Conservation (phyloP, 2,797 vertebrate genomes). For the Vipera latastei region DNA sequence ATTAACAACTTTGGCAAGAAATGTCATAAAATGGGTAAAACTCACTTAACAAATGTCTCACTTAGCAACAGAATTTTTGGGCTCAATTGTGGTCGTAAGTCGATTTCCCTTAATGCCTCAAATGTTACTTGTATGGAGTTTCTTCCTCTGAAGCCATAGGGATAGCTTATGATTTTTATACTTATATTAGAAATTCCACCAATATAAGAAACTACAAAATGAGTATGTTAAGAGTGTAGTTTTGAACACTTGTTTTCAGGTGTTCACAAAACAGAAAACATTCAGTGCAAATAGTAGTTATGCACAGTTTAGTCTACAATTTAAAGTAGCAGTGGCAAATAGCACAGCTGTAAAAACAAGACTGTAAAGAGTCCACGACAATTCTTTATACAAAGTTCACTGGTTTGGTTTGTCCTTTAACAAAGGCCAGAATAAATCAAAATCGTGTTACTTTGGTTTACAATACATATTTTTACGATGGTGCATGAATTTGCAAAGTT, state of each 20-base stretch:
- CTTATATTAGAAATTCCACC: background rate
- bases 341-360: constrained; percentile 36
- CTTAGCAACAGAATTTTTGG: background rate
- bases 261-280: constrained; percentile 6
- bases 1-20: background rate
- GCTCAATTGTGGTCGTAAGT: background rate
- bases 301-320: background rate
- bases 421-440: constrained; percentile 38
- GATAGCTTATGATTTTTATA: background rate
- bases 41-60: background rate
- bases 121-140: background rate
- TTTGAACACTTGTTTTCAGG: constrained; percentile 13
- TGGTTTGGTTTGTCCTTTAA: background rate
- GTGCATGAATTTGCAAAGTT: constrained; percentile 23
- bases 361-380: constrained; percentile 21
- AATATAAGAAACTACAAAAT: background rate
- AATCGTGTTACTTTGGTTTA: background rate
- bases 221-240: background rate
- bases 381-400: constrained; percentile 47
- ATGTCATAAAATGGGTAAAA: background rate
- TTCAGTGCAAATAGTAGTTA: background rate
- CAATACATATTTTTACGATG: background rate
- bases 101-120: too few species aligned
- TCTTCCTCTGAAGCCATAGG: background rate
- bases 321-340: background rate